Percentiles rank a stretch among this genome's conserved stretches.
Conservation (phyloP, 1,140 invertebrate genomes). For the Psilanteris sp. region DNA sequence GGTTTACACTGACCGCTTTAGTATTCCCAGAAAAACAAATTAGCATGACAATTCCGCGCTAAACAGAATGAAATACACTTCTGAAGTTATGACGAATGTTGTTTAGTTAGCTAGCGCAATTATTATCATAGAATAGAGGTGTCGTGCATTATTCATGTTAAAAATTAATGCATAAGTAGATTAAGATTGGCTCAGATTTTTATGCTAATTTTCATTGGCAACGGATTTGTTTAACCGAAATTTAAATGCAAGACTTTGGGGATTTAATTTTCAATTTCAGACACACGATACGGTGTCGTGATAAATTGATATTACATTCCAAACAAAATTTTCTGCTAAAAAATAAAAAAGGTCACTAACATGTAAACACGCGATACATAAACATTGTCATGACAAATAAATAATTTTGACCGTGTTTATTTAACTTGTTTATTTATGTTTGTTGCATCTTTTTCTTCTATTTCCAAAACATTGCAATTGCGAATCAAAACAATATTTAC, state of each 20-base stretch:
- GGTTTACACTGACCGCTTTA: conserved; percentile 34
- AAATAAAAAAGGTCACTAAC: no score
- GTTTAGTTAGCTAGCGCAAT: conserved; percentile 45
- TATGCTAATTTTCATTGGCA: conserved; percentile 18
- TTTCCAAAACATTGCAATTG: no score
- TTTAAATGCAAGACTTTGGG: conserved; percentile 4
- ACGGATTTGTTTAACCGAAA: conserved; percentile 8
- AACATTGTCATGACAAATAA: no score
- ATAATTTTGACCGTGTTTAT: no score
- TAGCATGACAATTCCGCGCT: conserved; percentile 48
- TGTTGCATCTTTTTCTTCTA: no score
- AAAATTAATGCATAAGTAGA: conserved; percentile 52
- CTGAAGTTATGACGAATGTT: conserved; percentile 31
- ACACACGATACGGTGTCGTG: no score
- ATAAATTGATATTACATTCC: not conserved
- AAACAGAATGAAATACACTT: conserved; percentile 36
- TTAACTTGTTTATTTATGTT: no score
- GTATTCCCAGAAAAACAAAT: conserved; percentile 47
- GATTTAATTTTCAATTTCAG: not conserved
- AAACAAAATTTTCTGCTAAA: no score
- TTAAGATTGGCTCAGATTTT: conserved; percentile 38
- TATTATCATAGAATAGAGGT: conserved; percentile 54
- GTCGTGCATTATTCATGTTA: conserved; percentile 38
- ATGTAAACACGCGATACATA: no score
- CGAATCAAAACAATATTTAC: no score